Conservation (phyloP, 2,113 vertebrate genomes). For the Progne subis region DNA sequence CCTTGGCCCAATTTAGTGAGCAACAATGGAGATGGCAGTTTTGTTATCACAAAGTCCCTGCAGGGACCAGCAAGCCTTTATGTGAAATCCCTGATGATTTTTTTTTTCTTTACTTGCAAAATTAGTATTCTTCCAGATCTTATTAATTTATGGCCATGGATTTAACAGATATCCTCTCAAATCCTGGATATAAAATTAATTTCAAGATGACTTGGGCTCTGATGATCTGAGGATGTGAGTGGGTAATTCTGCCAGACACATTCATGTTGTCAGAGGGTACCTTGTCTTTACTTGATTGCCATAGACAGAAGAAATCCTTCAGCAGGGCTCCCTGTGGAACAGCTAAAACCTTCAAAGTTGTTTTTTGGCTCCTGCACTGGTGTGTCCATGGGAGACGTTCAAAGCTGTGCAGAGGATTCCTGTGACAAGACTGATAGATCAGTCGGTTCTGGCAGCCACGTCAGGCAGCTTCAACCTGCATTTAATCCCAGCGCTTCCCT, state of each 20-base stretch:
- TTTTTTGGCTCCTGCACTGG: not conserved
- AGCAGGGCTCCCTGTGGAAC: not conserved
- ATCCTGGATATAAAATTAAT: not conserved
- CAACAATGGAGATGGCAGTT: not conserved
- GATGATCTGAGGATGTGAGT: not conserved
- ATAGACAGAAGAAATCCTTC: not conserved
- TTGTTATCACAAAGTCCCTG: not conserved
- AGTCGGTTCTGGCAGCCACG: not conserved
- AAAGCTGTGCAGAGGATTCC: not conserved
- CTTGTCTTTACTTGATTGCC: not conserved
- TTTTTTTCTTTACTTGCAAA: not conserved
- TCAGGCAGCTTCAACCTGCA: not conserved
- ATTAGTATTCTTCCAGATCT: not conserved
- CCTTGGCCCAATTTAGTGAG: not conserved
- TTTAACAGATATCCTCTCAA: not conserved
- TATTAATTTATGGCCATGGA: not conserved
- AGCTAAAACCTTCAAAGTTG: not conserved
- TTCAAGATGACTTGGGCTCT: not conserved
- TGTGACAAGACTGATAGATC: not conserved
- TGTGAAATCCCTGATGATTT: not conserved
- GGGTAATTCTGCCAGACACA: not conserved
- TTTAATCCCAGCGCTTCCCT: not conserved
- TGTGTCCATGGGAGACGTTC: not conserved
- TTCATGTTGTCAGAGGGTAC: not conserved
- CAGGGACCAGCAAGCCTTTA: not conserved